Conservation (phyloP, 2,797 vertebrate genomes). For the Oophaga sylvatica region DNA sequence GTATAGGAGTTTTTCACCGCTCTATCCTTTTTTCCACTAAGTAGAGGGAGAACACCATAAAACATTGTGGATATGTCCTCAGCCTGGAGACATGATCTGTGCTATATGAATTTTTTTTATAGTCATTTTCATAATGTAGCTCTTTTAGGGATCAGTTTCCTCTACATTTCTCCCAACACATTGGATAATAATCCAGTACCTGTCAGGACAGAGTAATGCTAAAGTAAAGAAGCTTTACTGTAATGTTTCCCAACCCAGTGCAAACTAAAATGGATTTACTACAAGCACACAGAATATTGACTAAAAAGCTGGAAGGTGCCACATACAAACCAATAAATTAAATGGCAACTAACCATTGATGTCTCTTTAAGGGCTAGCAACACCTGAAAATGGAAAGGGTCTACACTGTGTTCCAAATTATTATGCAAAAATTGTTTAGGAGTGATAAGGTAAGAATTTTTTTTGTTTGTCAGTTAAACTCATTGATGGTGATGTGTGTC, state of each 20-base stretch:
- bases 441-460: too few relatives aligned
- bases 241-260: not conserved
- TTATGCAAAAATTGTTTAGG: too few relatives aligned
- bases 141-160: not conserved
- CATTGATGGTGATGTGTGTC: too few relatives aligned
- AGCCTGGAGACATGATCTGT: too few relatives aligned
- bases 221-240: not conserved
- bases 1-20: too few relatives aligned
- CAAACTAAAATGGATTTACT: not conserved
- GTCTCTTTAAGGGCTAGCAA: not conserved
- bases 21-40: too few relatives aligned
- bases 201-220: not conserved
- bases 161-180: not conserved
- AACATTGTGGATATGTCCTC: too few relatives aligned
- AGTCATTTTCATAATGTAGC: not conserved
- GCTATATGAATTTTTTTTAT: too few relatives aligned
- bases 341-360: not conserved
- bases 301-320: not conserved
- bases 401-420: too few relatives aligned
- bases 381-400: slow-evolving; percentile 21
- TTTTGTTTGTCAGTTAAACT: too few relatives aligned
- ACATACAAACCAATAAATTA: slow-evolving; percentile 21
- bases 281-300: not conserved
- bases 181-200: not conserved
- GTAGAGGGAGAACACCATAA: too few relatives aligned